Evolutionary conservation across 2,888 invertebrate genomes (phyloP), one percentile per base, ranked within the genome.

Genomic region (Lymantria monacha): DNA sequence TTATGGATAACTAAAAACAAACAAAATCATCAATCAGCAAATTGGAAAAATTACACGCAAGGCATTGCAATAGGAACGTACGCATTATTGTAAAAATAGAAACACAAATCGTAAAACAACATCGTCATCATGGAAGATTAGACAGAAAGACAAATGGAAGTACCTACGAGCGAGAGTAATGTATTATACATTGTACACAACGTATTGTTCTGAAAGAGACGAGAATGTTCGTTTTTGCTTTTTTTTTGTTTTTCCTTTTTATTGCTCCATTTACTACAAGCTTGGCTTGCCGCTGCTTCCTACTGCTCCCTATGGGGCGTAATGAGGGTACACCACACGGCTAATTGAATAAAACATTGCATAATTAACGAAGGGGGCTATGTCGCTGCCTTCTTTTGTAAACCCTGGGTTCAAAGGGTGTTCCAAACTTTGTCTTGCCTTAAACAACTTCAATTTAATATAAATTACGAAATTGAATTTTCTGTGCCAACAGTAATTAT

Each of bases 291-390:
- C 63, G 76, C 72, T 73, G 72, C 69, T 67, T 69, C 71, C 78
- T 70, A 63, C 67, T 66, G 66, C 63, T 74, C 73, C 76, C 78
- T 73, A 73, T 70, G 74, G 72, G 66, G 59, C 69, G 72, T 86
- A 86, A 88, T 87, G 87, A 88, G 80, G 81, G 80, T 76, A 79
- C 75, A 76, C 76, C 79, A 79, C 79, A 76, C 79, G 76, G 75
- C 78, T 88, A 85, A 86, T 87, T 88, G 84, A 87, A 88, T 87
- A 85, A 86, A 87, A 86, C 85, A 87, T 79, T 85, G 81, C 76
- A 85, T 87, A 83, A 86, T 85, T 83, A 83, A 85, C 72, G 70
- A 72, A 73, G 71, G 70, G 70, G 61, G 64, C 59, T 57, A 60
- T 63, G 59, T 61, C 55, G 49, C 43, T 53, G 54, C 46, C 55